Evolutionary conservation across 2,888 invertebrate species (phyloP).

Genomic region (Plusia festucae): DNA sequence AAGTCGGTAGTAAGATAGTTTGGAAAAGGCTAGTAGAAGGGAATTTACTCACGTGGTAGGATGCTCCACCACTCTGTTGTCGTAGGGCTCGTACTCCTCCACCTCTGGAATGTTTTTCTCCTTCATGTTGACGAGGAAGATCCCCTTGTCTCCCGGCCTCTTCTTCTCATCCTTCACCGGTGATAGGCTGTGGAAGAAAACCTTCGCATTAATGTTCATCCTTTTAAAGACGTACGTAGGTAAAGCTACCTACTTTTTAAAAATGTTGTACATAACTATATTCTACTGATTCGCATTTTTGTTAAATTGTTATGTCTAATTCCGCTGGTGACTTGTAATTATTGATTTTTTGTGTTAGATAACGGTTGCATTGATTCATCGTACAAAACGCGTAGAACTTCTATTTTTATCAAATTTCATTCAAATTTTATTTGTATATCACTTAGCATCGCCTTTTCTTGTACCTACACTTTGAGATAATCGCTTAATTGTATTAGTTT

Average conservation of each 20-base stretch:
- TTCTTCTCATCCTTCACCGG: conserved; percentile 83
- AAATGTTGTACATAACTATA: no score
- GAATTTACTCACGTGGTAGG: conserved; percentile 92
- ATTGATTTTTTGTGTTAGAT: not conserved
- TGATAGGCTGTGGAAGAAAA: conserved; percentile 72
- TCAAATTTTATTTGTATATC: not conserved
- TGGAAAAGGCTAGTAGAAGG: not conserved
- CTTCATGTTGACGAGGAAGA: conserved; percentile 84
- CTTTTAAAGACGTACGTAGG: not conserved
- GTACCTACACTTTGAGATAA: no score
- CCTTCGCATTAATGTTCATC: not conserved
- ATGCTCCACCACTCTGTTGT: conserved; percentile 91
- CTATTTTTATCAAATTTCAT: no score
- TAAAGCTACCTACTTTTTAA: no score
- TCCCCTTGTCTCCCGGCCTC: conserved; percentile 76
- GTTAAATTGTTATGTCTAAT: no score
- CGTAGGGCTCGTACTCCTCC: conserved; percentile 92
- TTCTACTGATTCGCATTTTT: no score
- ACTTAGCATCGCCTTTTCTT: no score
- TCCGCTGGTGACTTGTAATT: no score
- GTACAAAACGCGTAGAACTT: not conserved
- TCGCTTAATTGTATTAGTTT: no score
- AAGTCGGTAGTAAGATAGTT: not conserved
- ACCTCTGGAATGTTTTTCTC: conserved; percentile 86
- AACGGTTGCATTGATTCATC: not conserved